Conservation (phyloP, 2,113 vertebrate genomes). For the Colius striatus region DNA sequence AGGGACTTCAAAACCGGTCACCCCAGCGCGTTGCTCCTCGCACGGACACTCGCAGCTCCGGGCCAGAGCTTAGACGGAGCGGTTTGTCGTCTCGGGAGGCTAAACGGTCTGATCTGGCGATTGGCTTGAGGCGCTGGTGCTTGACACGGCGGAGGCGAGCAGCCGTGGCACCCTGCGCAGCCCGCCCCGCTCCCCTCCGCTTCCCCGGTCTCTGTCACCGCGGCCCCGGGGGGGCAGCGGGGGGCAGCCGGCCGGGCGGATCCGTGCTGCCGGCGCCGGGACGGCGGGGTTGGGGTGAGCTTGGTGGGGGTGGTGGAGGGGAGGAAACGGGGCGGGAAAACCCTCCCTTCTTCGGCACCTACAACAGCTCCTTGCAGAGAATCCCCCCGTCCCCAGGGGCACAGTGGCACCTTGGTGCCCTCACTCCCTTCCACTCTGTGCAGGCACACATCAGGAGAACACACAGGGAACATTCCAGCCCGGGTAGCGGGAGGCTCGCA, state of each 20-base stretch:
- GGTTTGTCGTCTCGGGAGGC: background rate
- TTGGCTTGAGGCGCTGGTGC: background rate
- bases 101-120: background rate
- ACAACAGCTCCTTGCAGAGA: background rate
- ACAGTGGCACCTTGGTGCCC: background rate
- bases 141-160: background rate
- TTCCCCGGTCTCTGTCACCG: background rate
- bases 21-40: background rate
- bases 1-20: background rate
- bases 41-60: too few relatives aligned
- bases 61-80: background rate
- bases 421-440: rapidly evolving
- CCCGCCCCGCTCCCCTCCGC: background rate
- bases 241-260: background rate
- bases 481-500: background rate
- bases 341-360: background rate
- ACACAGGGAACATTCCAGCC: background rate
- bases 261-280: slow-evolving; percentile 3
- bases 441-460: background rate
- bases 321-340: background rate
- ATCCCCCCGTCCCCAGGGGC: background rate
- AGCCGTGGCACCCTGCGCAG: background rate
- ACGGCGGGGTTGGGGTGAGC: background rate
- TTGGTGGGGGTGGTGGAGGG: background rate
- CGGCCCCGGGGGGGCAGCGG: background rate